Base-by-base conservation (phyloP, 2,797 vertebrate genomes). In the Taeniopygia guttata region DNA sequence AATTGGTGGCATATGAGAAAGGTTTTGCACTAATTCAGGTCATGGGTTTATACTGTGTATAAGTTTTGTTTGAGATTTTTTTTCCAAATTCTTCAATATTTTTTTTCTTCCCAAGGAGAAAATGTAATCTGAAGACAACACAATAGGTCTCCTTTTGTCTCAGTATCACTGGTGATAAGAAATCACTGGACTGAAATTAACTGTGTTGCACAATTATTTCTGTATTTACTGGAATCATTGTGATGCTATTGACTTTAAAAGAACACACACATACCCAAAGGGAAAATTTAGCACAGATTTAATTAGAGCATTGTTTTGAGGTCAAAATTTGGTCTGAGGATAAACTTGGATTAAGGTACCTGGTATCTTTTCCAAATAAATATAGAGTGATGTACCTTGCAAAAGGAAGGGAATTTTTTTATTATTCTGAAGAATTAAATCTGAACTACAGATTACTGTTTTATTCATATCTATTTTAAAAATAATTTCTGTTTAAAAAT, bases 261-360 rank as follows among this genome's bases (percentile, higher is more conserved):
- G 54, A 94, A 68, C 56, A 88, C 32, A 73, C 8, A 25, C 17
- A 87, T 48, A 42, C 80, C 80, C 88, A 84, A 84, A 30, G 77
- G 85, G 87, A 73, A 91, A 90, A 87, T 75, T 76, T 76, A 94
- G 55, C 67, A 73, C 23, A 76, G 63, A 90, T 84, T 91, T 95
- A 95, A 94, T 91, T 90, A 91, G 42, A 91, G 38, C 40, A 25
- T 78, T 84, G 48, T 93, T 93, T 84, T 88, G 66, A 96, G 93
- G 93, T 96, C 90, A 94, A 36, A 87, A 63, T 82, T 89, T 87
- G 64, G 26, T 92, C 94, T 74, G 43, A 89, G 90, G 81, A 68
- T 93, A 83, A 94, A 87, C 13, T 80, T 74, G 52, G 8, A 51
- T 83, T 85, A 66, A 91, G 55, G 29, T 78, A 95, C 48, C 19